phyloP scores from a whole-genome alignment of 2,113 vertebrate species.

The Acanthisitta chloris region DNA sequence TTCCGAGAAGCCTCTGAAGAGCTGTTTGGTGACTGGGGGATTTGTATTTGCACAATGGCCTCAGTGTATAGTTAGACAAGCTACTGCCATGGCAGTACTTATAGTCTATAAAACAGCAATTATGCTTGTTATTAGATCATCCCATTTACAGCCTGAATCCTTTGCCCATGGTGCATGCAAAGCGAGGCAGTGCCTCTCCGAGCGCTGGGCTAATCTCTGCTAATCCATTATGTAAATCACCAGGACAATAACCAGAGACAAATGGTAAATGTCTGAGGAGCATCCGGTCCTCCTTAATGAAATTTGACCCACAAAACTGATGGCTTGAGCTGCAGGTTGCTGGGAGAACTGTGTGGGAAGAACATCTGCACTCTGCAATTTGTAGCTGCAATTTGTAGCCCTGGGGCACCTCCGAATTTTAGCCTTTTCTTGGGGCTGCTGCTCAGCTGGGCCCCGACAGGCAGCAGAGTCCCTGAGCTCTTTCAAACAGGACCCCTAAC shows the following conservation, averaged over 20 bases:
- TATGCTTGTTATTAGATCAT: constrained; percentile 63
- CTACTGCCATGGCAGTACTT: constrained; percentile 32
- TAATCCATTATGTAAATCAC: constrained; percentile 59
- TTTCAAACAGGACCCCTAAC: not conserved
- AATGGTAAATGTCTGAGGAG: not conserved
- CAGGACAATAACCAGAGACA: constrained; percentile 43
- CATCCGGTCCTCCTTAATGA: not conserved
- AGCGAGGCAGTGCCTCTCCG: constrained; percentile 10
- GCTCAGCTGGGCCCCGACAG: not conserved
- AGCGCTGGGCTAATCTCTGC: constrained; percentile 23
- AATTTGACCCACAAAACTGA: not conserved
- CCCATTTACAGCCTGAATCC: constrained; percentile 51
- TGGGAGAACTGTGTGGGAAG: not conserved
- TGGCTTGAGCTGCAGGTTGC: not conserved
- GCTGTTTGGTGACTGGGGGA: not conserved
- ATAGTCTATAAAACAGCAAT: constrained; percentile 59
- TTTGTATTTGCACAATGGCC: constrained; percentile 19
- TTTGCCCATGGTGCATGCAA: constrained; percentile 29
- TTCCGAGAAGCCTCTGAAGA: not conserved
- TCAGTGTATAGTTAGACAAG: not conserved
- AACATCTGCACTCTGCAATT: not conserved
- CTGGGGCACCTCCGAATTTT: not conserved
- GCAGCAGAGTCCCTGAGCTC: not conserved
- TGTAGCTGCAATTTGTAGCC: not conserved
- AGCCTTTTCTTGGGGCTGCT: not conserved